These are phyloP conservation scores for Matsumurasca onukii DNA, from an alignment of 1,140 invertebrate genomes.

Conservation along the genomic window DNA sequence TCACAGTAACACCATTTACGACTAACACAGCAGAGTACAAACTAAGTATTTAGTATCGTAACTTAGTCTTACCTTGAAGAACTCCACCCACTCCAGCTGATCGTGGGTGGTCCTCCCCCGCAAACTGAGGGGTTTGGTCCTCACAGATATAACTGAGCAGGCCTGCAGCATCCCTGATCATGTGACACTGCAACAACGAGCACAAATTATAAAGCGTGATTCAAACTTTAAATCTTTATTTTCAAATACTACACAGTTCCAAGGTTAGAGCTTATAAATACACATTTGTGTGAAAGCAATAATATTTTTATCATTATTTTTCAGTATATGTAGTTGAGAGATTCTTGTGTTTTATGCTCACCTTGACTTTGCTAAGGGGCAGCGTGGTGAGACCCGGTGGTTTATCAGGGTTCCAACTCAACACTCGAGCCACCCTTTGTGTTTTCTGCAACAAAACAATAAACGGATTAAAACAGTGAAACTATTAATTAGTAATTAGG, in stretches of 20 bases:
- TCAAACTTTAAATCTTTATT: not conserved
- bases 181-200: constrained; percentile 33
- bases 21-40: no score
- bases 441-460: constrained; percentile 11
- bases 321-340: no score
- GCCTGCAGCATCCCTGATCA: constrained; percentile 28
- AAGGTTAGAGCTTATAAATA: no score
- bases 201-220: not conserved
- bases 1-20: no score
- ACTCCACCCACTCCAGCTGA: constrained; percentile 62
- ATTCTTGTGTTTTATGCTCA: not conserved
- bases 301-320: not conserved
- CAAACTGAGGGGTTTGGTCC: constrained; percentile 53
- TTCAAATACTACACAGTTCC: no score
- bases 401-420: not conserved
- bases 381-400: constrained; percentile 1
- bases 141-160: constrained; percentile 47
- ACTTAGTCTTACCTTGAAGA: constrained; percentile 61
- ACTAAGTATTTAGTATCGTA: no score
- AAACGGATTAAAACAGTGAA: no score
- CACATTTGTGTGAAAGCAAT: no score
- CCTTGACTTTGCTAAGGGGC: constrained; percentile 15
- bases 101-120: constrained; percentile 54
- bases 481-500: no score
- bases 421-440: constrained; percentile 9